These are phyloP conservation scores for Cossypha polioptera DNA, from an alignment of 2,797 vertebrate genomes.

Conservation along the genomic window DNA sequence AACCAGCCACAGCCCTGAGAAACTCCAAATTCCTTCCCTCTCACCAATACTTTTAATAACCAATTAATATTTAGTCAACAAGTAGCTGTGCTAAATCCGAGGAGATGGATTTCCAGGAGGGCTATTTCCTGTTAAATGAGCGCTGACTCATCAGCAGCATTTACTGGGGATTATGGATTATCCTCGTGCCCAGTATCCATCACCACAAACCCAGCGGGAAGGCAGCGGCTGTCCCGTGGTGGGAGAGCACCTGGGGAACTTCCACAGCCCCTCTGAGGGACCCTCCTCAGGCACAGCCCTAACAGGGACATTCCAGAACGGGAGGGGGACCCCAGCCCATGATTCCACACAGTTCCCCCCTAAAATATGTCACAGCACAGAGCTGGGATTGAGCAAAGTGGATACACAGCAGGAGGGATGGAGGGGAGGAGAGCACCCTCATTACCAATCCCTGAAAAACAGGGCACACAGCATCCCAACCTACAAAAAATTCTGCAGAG, in stretches of 20 bases:
- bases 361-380: fast-evolving
- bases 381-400: neutral
- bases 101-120: conserved; percentile 53
- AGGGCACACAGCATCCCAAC: neutral
- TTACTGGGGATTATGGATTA: conserved; percentile 67
- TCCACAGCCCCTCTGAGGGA: neutral
- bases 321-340: fast-evolving
- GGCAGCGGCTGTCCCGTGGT: fast-evolving
- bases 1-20: neutral
- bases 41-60: conserved; percentile 27
- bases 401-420: fast-evolving
- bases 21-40: neutral
- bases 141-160: conserved; percentile 64
- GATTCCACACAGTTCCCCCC: fast-evolving
- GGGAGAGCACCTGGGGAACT: neutral
- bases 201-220: neutral
- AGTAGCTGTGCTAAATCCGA: conserved; percentile 37
- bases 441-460: neutral
- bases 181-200: conserved; percentile 21
- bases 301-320: fast-evolving
- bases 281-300: neutral
- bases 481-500: neutral
- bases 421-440: neutral
- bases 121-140: conserved; percentile 58
- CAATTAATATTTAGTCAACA: conserved; percentile 61